Percentiles rank a stretch among this genome's conserved stretches.
These are phyloP conservation scores for Vidua chalybeata DNA, from an alignment of 2,113 vertebrate species.

Conservation along the genomic window DNA sequence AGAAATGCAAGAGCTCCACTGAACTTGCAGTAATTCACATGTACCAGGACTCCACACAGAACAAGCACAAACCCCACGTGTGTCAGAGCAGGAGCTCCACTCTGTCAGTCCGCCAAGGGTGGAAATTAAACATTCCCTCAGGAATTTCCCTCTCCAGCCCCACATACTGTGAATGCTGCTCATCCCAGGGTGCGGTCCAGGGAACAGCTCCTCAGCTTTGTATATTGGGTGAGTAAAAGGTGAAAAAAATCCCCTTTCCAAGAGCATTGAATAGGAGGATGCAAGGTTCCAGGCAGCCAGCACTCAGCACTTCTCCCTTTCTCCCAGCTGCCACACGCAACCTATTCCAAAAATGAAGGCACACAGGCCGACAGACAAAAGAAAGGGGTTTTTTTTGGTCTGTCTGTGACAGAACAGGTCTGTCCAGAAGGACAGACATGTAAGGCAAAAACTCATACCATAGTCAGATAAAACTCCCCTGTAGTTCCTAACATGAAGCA, in stretches of 20 bases:
- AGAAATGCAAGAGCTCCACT: neutral
- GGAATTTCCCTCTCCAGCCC: neutral
- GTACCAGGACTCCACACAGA: neutral
- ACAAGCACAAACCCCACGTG: neutral
- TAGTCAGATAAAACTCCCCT: neutral
- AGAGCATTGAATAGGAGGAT: rapidly evolving
- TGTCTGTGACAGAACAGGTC: neutral
- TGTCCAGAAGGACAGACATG: neutral
- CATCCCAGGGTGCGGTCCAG: neutral
- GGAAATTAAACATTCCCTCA: neutral
- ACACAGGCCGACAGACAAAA: neutral
- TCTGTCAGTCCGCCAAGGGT: neutral
- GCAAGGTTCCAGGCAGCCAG: neutral
- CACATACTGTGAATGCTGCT: neutral
- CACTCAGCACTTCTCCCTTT: neutral
- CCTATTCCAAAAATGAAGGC: neutral
- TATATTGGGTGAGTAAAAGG: neutral
- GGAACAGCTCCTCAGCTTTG: neutral
- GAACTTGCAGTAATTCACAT: neutral
- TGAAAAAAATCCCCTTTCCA: neutral
- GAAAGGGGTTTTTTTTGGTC: neutral
- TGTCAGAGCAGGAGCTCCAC: neutral
- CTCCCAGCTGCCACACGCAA: neutral
- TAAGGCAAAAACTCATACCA: neutral
- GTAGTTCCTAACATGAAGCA: neutral